These are phyloP conservation scores for Xenopus borealis DNA, from an alignment of 2,113 vertebrate species.

Conservation along the genomic window DNA sequence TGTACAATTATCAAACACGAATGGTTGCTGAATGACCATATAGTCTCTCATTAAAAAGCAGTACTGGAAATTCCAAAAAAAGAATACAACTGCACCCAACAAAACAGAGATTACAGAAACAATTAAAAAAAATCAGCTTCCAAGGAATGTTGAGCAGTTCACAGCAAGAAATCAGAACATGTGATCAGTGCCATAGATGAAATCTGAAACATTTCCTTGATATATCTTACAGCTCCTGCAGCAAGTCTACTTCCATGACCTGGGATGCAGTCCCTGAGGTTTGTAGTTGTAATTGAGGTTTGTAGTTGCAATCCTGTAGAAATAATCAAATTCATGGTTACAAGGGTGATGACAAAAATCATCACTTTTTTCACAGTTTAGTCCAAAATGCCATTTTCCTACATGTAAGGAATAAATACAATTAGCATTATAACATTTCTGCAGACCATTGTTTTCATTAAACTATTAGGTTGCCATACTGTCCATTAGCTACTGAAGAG, in stretches of 20 bases:
- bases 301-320: slow-evolving; percentile 80
- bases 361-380: slow-evolving; percentile 70
- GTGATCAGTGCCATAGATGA: slow-evolving; percentile 61
- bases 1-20: slow-evolving; percentile 60
- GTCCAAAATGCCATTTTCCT: slow-evolving; percentile 93
- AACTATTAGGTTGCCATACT: too few species aligned
- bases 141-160: slow-evolving; percentile 57
- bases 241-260: slow-evolving; percentile 60
- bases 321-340: slow-evolving; percentile 83
- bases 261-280: slow-evolving; percentile 75
- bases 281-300: slow-evolving; percentile 74
- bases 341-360: slow-evolving; percentile 90
- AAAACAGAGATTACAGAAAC: slow-evolving; percentile 49
- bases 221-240: slow-evolving; percentile 49
- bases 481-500: too few species aligned
- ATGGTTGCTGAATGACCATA: slow-evolving; percentile 79
- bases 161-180: slow-evolving; percentile 30
- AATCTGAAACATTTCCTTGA: slow-evolving; percentile 52
- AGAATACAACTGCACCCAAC: slow-evolving; percentile 50
- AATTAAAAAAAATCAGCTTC: slow-evolving; percentile 47
- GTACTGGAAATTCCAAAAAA: slow-evolving; percentile 63
- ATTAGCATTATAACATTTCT: neutral
- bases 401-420: neutral
- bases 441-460: too few species aligned
- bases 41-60: slow-evolving; percentile 87